Evolutionary conservation across 2,888 invertebrate genomes (phyloP).

Genomic region (Venusia cambrica): DNA sequence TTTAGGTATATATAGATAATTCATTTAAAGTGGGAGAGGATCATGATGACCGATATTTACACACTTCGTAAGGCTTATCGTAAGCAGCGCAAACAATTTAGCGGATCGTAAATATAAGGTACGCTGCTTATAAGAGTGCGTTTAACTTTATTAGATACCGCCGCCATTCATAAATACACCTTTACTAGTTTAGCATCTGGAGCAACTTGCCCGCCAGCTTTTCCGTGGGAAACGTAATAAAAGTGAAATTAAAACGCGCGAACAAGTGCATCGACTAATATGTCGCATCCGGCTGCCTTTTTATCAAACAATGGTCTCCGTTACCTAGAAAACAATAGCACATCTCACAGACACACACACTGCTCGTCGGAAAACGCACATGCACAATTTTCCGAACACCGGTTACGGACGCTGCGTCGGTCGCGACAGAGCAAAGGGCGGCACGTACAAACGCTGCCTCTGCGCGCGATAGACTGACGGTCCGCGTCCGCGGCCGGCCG

Average conservation of each 20-base stretch:
- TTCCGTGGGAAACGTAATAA: conserved; percentile 51
- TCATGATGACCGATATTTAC: conserved; percentile 28
- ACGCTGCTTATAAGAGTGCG: conserved; percentile 50
- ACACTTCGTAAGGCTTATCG: conserved; percentile 64
- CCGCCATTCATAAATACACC: conserved; percentile 19
- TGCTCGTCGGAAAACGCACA: conserved; percentile 79
- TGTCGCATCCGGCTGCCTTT: conserved; percentile 64
- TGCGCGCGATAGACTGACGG: conserved; percentile 77
- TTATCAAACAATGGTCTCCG: conserved; percentile 52
- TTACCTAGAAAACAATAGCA: conserved; percentile 81
- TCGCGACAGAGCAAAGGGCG: conserved; percentile 71
- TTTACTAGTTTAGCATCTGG: conserved; percentile 30
- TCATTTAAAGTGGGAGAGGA: too few relatives aligned
- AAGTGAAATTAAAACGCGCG: conserved; percentile 59
- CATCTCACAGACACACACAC: conserved; percentile 80
- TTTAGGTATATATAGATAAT: too few relatives aligned
- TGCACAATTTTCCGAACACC: conserved; percentile 81
- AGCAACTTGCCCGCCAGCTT: conserved; percentile 37
- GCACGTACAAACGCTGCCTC: conserved; percentile 70
- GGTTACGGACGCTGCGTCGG: conserved; percentile 78
- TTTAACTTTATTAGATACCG: conserved; percentile 39
- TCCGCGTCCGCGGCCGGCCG: conserved; percentile 50
- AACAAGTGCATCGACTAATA: conserved; percentile 57
- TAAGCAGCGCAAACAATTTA: conserved; percentile 66
- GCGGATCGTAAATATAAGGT: conserved; percentile 62